These are phyloP conservation scores for Argyrosomus regius DNA, from an alignment of 2,797 vertebrate species.

Conservation along the genomic window DNA sequence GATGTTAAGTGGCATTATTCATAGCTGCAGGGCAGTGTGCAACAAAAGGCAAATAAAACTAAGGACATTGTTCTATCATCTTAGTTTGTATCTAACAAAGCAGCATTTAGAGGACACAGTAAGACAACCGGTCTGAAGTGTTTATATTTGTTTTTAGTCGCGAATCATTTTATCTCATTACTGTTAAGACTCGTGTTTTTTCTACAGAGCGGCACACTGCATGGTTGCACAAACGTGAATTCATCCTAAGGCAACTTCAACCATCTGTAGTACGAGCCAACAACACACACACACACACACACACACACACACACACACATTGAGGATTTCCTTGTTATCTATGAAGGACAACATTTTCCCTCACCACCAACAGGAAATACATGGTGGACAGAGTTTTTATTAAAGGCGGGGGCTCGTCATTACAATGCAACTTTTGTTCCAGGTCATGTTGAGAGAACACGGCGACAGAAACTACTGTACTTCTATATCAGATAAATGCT, in stretches of 20 bases:
- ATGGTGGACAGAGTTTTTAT: not conserved
- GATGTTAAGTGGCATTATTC: conserved; percentile 3
- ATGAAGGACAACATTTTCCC: not conserved
- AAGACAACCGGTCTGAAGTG: conserved; percentile 26
- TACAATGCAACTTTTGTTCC: conserved; percentile 27
- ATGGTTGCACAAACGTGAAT: conserved; percentile 45
- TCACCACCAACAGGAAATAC: conserved; percentile 13
- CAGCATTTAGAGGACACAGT: conserved; percentile 17
- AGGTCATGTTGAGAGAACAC: conserved; percentile 16
- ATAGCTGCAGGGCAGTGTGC: conserved; percentile 6
- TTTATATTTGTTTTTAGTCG: conserved; percentile 27
- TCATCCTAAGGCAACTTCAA: conserved; percentile 38
- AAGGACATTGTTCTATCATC: not conserved
- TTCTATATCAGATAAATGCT: not conserved
- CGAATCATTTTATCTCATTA: conserved; percentile 26
- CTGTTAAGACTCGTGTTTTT: conserved; percentile 15
- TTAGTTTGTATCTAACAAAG: conserved; percentile 4
- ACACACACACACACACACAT: not conserved
- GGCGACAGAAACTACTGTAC: conserved; percentile 5
- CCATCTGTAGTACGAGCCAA: conserved; percentile 46
- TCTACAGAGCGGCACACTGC: conserved; percentile 9
- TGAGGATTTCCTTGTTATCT: conserved; percentile 12
- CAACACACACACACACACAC: not conserved
- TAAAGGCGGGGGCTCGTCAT: conserved; percentile 21
- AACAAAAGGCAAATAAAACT: not conserved